Evolutionary conservation across 2,888 invertebrate genomes (phyloP).

Genomic region (Chelonus formosanus): DNA sequence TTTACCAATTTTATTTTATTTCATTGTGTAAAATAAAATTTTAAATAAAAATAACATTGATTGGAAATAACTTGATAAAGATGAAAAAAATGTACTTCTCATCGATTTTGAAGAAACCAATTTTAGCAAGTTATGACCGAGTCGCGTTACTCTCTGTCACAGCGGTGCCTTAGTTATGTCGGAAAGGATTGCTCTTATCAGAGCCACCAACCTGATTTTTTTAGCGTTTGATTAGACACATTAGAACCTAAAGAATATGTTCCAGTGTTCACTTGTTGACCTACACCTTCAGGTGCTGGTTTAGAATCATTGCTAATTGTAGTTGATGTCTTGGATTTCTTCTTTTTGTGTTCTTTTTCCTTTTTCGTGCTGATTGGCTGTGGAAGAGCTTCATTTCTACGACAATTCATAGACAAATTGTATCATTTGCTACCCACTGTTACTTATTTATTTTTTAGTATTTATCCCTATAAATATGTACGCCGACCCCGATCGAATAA

Average conservation of each 20-base stretch:
- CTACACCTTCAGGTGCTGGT: not conserved
- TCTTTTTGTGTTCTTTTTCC: conserved; percentile 72
- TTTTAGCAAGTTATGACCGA: conserved; percentile 1
- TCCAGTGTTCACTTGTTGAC: conserved; percentile 31
- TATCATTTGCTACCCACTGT: too few relatives aligned
- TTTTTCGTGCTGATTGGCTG: conserved; percentile 69
- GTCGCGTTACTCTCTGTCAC: conserved; percentile 38
- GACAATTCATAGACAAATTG: conserved; percentile 16
- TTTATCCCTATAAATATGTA: too few relatives aligned
- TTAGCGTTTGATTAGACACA: conserved; percentile 26
- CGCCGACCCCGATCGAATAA: too few relatives aligned
- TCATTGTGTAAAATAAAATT: too few relatives aligned
- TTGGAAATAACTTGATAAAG: too few relatives aligned
- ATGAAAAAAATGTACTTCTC: too few relatives aligned
- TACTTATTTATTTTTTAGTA: too few relatives aligned
- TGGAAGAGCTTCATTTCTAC: conserved; percentile 62
- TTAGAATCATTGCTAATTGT: conserved; percentile 23
- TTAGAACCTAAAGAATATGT: conserved; percentile 31
- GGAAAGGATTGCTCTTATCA: not conserved
- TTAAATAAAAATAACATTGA: too few relatives aligned
- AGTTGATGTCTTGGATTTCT: conserved; percentile 65
- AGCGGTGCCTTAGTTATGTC: conserved; percentile 34
- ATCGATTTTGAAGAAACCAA: too few relatives aligned
- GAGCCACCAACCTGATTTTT: conserved; percentile 44
- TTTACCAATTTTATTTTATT: too few relatives aligned